Conservation (phyloP, 2,113 vertebrate species). For the Cyanoramphus novaezelandiae region DNA sequence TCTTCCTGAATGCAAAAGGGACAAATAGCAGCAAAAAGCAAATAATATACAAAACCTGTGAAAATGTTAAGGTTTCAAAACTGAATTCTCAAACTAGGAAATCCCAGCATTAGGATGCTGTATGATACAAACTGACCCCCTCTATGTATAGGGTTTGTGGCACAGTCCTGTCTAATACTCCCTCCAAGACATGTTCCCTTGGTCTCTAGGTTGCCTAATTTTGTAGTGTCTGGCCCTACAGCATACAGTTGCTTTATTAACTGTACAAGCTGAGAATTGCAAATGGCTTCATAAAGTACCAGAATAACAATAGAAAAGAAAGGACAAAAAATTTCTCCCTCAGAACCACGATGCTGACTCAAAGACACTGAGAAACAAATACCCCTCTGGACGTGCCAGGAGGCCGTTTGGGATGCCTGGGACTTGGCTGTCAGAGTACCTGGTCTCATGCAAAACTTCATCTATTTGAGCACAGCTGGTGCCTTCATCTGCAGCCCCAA, state of each 20-base stretch:
- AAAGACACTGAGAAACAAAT: background rate
- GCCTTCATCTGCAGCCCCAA: background rate
- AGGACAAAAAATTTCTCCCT: accelerated
- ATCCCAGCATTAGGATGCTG: background rate
- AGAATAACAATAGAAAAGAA: background rate
- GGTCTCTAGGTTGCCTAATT: background rate
- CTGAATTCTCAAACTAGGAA: background rate
- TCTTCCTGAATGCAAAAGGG: background rate
- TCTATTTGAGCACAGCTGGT: background rate
- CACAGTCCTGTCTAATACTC: background rate
- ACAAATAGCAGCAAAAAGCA: background rate
- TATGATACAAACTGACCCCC: accelerated
- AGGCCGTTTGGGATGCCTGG: background rate
- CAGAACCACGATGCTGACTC: background rate
- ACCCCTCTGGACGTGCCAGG: background rate
- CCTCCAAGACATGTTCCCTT: background rate
- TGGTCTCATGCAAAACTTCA: background rate
- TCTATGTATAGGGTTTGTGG: background rate
- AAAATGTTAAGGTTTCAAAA: background rate
- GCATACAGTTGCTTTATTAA: background rate
- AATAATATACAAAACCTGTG: background rate
- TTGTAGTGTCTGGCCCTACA: background rate
- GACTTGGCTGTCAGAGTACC: background rate
- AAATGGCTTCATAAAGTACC: background rate
- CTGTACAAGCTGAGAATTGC: background rate